phyloP scores from a whole-genome alignment of 2,888 invertebrate genomes.

The Meta bourneti region DNA sequence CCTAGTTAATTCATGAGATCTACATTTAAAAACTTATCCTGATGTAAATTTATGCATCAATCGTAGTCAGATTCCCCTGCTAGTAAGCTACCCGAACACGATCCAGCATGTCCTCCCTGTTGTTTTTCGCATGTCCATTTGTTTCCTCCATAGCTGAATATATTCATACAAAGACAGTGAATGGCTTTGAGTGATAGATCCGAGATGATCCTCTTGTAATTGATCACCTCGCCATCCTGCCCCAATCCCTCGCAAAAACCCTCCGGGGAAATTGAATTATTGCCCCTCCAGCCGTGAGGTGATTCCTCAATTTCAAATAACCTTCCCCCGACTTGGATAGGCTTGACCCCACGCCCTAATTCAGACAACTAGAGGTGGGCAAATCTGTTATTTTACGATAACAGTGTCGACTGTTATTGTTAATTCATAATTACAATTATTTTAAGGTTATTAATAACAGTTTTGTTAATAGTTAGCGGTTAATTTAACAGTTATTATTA shows the following conservation, averaged over 20 bases:
- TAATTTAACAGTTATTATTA: too few relatives aligned
- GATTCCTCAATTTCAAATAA: constrained; percentile 50
- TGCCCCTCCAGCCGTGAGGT: background rate
- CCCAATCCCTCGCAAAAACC: constrained; percentile 4
- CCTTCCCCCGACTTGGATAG: background rate
- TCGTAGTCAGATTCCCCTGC: too few relatives aligned
- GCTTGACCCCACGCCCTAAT: background rate
- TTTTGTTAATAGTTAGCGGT: too few relatives aligned
- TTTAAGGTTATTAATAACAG: too few relatives aligned
- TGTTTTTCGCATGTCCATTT: background rate
- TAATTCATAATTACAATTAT: too few relatives aligned
- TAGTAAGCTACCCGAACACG: too few relatives aligned
- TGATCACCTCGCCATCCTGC: background rate
- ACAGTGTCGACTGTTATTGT: too few relatives aligned
- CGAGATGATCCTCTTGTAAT: background rate
- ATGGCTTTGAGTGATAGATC: constrained; percentile 2
- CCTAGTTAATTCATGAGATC: too few relatives aligned
- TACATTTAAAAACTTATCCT: too few relatives aligned
- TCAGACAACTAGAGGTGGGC: background rate
- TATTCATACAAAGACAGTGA: background rate
- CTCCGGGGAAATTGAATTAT: constrained; percentile 45
- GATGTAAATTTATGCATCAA: too few relatives aligned
- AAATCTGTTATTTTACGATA: too few relatives aligned
- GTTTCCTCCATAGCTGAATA: background rate
- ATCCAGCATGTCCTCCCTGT: too few relatives aligned